These are phyloP conservation scores for Macquaria australasica DNA, from an alignment of 2,113 vertebrate species.

Conservation along the genomic window DNA sequence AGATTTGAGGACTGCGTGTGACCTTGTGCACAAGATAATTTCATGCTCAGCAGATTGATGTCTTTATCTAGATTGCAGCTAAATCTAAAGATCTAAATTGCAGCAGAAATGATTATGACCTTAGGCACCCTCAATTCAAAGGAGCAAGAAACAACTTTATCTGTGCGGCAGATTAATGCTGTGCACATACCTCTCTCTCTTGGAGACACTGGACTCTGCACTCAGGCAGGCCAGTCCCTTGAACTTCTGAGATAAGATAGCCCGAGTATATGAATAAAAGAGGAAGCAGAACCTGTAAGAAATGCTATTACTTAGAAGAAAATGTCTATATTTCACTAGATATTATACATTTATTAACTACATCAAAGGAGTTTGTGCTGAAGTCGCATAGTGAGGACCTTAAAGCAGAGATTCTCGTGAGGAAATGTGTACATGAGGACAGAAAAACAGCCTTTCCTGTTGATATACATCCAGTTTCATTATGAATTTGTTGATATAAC, in stretches of 20 bases:
- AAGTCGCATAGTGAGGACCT: not conserved
- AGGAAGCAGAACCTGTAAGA: not conserved
- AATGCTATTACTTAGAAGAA: conserved; percentile 4
- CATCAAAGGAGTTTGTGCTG: not conserved
- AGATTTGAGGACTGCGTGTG: conserved; percentile 30
- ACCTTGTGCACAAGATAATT: conserved; percentile 48
- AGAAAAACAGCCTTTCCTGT: not conserved
- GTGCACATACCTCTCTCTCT: conserved; percentile 53
- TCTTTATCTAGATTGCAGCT: conserved; percentile 60
- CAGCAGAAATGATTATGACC: conserved; percentile 65
- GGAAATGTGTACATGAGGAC: not conserved
- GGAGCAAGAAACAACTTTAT: conserved; percentile 61
- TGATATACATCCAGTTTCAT: conserved; percentile 21
- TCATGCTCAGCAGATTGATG: conserved; percentile 59
- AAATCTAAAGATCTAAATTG: conserved; percentile 44
- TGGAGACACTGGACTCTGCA: conserved; percentile 79
- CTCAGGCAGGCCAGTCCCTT: conserved; percentile 66
- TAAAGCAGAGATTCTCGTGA: not conserved
- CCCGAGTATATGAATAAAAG: conserved; percentile 51
- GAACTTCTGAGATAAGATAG: conserved; percentile 81
- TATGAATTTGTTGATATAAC: conserved; percentile 10
- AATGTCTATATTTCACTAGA: not conserved
- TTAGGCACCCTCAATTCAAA: conserved; percentile 31
- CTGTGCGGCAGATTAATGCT: conserved; percentile 63
- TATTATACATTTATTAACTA: not conserved